phyloP scores from a whole-genome alignment of 1,140 invertebrate species.

The Musca domestica region DNA sequence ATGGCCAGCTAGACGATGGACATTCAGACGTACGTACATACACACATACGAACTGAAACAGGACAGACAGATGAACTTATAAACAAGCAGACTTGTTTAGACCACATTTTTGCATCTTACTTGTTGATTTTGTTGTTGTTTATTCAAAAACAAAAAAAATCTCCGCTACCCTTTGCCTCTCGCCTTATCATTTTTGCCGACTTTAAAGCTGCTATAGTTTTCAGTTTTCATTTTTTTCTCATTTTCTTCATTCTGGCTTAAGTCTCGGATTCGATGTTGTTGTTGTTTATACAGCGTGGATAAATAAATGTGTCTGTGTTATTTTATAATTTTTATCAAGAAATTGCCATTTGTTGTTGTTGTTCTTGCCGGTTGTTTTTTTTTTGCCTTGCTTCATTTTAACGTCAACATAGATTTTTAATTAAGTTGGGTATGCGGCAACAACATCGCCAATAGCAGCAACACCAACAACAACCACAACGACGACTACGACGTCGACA shows the following conservation, averaged over 20 bases:
- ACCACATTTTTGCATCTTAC: constrained; percentile 21
- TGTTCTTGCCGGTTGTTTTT: not conserved
- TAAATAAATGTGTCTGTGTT: constrained; percentile 1
- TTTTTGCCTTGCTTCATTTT: constrained; percentile 11
- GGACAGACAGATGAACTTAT: constrained; percentile 3
- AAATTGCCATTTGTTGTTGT: constrained; percentile 3
- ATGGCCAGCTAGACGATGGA: too few species aligned
- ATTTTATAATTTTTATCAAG: constrained; percentile 20
- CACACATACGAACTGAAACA: not conserved
- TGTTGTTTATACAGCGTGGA: not conserved
- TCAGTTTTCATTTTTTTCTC: not conserved
- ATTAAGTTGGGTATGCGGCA: constrained; percentile 19
- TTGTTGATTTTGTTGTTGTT: constrained; percentile 17
- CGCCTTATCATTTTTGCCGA: not conserved
- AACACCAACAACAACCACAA: not conserved
- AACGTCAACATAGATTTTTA: constrained; percentile 22
- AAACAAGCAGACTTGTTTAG: constrained; percentile 21
- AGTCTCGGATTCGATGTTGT: not conserved
- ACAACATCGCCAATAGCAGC: not conserved
- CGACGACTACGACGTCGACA: constrained; percentile 8
- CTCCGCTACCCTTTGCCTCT: too few species aligned
- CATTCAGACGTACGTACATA: not conserved
- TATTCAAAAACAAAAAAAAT: not conserved
- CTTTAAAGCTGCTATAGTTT: not conserved
- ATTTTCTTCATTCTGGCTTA: not conserved